These are phyloP conservation scores for Cephalophus harveyi DNA, from an alignment of 2,113 vertebrate species.

Conservation along the genomic window DNA sequence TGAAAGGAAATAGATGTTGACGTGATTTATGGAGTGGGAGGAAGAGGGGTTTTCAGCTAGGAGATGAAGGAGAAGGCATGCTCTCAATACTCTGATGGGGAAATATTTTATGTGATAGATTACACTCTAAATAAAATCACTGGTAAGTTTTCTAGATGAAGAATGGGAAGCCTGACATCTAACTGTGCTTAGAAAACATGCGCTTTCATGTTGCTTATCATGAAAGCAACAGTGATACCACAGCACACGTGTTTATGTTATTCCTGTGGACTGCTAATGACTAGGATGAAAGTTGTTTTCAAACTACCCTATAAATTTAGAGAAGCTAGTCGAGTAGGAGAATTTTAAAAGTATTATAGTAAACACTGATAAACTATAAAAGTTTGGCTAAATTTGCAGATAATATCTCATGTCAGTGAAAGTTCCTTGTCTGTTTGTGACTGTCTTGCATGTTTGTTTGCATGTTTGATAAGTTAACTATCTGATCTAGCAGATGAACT, in stretches of 20 bases:
- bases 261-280: neutral
- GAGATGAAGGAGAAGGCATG: neutral
- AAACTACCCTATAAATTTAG: neutral
- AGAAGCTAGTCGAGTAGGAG: neutral
- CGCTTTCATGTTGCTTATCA: neutral
- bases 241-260: neutral
- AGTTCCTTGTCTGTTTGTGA: neutral
- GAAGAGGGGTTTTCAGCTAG: neutral
- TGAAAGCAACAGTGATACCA: neutral
- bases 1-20: neutral
- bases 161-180: neutral
- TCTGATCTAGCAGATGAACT: constrained; percentile 1
- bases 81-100: neutral
- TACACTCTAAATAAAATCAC: neutral
- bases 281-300: neutral
- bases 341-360: neutral
- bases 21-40: neutral
- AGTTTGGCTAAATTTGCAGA: neutral
- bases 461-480: neutral
- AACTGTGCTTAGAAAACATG: neutral
- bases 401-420: neutral
- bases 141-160: neutral
- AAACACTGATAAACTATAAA: neutral
- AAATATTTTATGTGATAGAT: neutral
- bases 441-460: neutral